Evolutionary conservation across 2,888 invertebrate species (phyloP).

Genomic region (Philaethria dido): DNA sequence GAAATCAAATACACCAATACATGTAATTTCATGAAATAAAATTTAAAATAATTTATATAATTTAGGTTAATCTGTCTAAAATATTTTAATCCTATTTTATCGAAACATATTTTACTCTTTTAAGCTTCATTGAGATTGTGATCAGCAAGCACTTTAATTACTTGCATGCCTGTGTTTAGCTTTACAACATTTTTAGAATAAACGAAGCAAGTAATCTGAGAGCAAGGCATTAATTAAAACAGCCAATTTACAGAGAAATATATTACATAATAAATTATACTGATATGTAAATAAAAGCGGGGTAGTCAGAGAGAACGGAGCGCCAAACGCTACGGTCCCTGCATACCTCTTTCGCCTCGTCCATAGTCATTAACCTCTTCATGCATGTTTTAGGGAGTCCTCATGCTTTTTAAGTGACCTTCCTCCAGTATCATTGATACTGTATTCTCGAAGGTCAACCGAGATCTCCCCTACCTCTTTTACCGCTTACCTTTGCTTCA

Average conservation of each 20-base stretch:
- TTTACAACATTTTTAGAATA: background rate
- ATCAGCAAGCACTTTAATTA: slow-evolving; percentile 12
- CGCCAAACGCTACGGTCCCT: too few relatives aligned
- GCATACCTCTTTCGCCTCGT: too few relatives aligned
- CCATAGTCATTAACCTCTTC: too few relatives aligned
- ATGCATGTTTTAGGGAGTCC: too few relatives aligned
- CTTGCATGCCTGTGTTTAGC: slow-evolving; percentile 3
- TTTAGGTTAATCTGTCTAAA: background rate
- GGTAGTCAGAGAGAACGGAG: too few relatives aligned
- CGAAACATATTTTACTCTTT: background rate
- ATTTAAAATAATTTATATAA: background rate
- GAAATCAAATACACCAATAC: too few relatives aligned
- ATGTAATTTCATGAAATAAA: background rate
- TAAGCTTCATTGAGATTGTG: slow-evolving; percentile 15
- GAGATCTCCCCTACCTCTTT: too few relatives aligned
- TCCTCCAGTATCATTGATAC: too few relatives aligned
- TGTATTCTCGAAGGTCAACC: too few relatives aligned
- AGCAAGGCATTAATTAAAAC: background rate
- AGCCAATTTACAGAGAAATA: background rate
- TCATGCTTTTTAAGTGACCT: too few relatives aligned
- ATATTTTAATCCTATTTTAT: slow-evolving; percentile 7
- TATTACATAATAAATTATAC: background rate
- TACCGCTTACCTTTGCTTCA: too few relatives aligned
- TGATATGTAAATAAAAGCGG: too few relatives aligned
- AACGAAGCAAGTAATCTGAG: slow-evolving; percentile 1